Percentiles rank a stretch among this genome's conserved stretches.
Evolutionary conservation across 2,113 vertebrate species (phyloP).

Genomic region (Eublepharis macularius): DNA sequence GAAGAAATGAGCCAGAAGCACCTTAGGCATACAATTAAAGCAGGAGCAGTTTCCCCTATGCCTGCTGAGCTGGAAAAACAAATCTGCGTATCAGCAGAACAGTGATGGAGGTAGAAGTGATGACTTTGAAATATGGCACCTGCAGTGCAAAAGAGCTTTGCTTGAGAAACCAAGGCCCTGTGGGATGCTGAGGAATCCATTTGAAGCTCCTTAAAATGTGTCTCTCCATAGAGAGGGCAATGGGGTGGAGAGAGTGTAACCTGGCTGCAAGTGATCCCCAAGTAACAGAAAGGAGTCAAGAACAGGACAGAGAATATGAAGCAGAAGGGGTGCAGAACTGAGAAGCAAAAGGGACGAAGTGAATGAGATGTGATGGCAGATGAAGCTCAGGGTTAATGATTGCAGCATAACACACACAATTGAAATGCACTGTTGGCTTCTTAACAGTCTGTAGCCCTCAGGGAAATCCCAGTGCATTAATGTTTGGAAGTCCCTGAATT

Average conservation of each 20-base stretch:
- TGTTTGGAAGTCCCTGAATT: background rate
- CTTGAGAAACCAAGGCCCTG: background rate
- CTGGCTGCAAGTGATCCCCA: background rate
- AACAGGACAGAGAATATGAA: background rate
- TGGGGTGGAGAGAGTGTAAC: background rate
- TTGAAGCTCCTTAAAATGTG: background rate
- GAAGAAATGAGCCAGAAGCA: background rate
- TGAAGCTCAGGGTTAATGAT: background rate
- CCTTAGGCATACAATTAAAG: background rate
- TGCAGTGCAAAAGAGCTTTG: background rate
- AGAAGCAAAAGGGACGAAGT: background rate
- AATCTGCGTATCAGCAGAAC: background rate
- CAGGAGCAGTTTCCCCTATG: background rate
- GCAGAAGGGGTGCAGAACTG: background rate
- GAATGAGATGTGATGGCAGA: background rate
- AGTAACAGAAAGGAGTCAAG: background rate
- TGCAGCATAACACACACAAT: background rate
- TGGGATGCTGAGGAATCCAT: background rate
- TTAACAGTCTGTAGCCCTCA: background rate
- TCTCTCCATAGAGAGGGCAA: background rate
- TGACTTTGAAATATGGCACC: constrained; percentile 2
- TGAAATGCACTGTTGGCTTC: background rate
- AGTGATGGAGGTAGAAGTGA: background rate
- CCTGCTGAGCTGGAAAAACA: background rate
- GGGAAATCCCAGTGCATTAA: background rate